Evolutionary conservation across 2,888 invertebrate genomes (phyloP).

Genomic region (Beris morrisii): DNA sequence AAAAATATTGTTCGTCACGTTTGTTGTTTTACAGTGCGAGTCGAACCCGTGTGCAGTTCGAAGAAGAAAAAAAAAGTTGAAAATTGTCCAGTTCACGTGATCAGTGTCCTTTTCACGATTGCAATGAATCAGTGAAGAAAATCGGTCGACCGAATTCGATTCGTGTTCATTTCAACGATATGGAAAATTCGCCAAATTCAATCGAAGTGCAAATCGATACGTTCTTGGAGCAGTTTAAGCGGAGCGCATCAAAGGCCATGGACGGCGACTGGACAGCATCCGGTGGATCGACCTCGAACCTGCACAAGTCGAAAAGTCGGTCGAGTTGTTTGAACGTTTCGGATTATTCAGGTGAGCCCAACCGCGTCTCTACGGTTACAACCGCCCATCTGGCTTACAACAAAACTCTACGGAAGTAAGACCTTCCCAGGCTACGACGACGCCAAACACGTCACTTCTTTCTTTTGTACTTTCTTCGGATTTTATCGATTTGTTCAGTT

Average conservation of each 20-base stretch:
- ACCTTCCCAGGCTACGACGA: too few species aligned
- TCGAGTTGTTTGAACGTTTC: constrained; percentile 51
- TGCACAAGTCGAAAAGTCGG: constrained; percentile 46
- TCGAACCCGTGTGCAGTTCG: neutral
- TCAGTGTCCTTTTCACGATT: neutral
- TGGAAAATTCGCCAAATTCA: constrained; percentile 64
- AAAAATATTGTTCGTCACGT: constrained; percentile 14
- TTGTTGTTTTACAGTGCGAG: neutral
- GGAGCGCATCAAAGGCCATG: constrained; percentile 77
- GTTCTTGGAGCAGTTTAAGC: constrained; percentile 80
- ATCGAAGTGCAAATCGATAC: constrained; percentile 81
- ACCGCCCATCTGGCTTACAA: too few species aligned
- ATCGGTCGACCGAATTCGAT: too few species aligned
- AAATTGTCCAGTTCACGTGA: neutral
- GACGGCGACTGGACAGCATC: constrained; percentile 61
- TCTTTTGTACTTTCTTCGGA: neutral
- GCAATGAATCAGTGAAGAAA: neutral
- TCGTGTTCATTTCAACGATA: constrained; percentile 31
- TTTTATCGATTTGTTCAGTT: constrained; percentile 35
- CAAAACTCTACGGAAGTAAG: too few species aligned
- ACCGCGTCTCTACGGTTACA: constrained; percentile 19
- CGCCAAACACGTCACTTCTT: too few species aligned
- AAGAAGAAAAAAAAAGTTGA: neutral
- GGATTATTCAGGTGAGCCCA: constrained; percentile 46
- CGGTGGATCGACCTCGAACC: constrained; percentile 26